These are phyloP conservation scores for Sisyra nigra DNA, from an alignment of 2,888 invertebrate species.

Conservation along the genomic window DNA sequence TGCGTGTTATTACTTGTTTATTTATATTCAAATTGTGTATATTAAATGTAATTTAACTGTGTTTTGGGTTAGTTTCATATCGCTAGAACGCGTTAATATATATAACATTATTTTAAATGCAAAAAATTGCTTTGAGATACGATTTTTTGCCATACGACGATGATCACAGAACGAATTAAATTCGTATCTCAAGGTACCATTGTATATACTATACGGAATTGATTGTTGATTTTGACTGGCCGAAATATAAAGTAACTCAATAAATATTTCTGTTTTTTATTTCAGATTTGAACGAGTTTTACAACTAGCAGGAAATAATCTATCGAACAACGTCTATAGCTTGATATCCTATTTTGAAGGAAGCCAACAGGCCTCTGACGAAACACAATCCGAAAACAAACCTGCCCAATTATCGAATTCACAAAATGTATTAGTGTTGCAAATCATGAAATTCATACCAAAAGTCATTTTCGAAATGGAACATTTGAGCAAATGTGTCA, in stretches of 20 bases:
- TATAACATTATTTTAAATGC: too few species aligned
- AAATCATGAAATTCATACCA: conserved; percentile 46
- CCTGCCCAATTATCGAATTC: conserved; percentile 18
- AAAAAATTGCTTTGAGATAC: too few species aligned
- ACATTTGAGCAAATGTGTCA: conserved; percentile 40
- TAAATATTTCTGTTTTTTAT: not conserved
- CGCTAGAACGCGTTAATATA: too few species aligned
- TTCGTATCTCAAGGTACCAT: too few species aligned
- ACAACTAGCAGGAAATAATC: conserved; percentile 39
- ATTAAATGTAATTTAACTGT: too few species aligned
- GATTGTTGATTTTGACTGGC: not conserved
- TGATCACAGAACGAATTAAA: too few species aligned
- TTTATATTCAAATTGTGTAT: too few species aligned
- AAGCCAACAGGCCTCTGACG: conserved; percentile 23
- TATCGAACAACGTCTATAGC: conserved; percentile 36
- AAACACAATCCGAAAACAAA: conserved; percentile 18
- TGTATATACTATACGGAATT: too few species aligned
- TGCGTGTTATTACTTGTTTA: too few species aligned
- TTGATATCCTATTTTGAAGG: conserved; percentile 41
- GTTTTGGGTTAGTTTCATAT: too few species aligned
- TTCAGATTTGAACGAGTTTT: conserved; percentile 36
- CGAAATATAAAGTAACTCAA: not conserved
- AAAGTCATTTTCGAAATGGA: conserved; percentile 47
- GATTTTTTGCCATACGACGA: too few species aligned
- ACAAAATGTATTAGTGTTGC: conserved; percentile 33